Conservation (phyloP, 92 coral and sea anemone genomes). For the Epizoanthus rinbou region DNA sequence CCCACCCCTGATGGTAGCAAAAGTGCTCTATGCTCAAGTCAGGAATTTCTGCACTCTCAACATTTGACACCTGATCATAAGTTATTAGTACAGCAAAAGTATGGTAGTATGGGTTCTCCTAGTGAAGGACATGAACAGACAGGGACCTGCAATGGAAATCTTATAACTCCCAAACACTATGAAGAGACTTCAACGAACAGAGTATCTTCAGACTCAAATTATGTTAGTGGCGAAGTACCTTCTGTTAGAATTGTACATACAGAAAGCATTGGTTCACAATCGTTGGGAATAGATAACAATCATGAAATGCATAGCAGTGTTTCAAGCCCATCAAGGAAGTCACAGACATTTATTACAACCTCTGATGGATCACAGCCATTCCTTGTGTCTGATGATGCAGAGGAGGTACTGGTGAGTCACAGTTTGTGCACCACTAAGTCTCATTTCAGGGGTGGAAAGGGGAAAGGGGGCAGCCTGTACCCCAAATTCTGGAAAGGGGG, state of each 20-base stretch:
- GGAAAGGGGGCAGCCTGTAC: too few species aligned
- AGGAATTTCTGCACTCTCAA: background rate
- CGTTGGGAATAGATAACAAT: conserved; percentile 58
- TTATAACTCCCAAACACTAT: background rate
- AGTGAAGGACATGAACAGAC: conserved; percentile 5
- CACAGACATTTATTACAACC: conserved; percentile 44
- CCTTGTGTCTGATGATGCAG: conserved; percentile 4
- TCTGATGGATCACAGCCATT: conserved; percentile 34
- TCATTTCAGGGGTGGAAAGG: too few species aligned
- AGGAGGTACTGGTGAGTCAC: conserved; percentile 32
- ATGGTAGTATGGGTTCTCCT: conserved; percentile 11
- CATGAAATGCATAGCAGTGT: conserved; percentile 43
- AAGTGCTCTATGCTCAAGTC: background rate
- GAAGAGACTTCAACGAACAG: background rate
- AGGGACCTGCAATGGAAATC: background rate
- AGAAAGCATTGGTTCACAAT: conserved; percentile 46
- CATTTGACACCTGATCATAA: background rate
- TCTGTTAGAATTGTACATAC: conserved; percentile 17
- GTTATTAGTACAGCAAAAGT: background rate
- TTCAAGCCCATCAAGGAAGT: conserved; percentile 53
- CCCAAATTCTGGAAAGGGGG: too few species aligned
- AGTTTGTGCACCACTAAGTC: background rate
- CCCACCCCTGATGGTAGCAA: background rate
- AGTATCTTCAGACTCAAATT: background rate
- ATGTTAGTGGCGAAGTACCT: background rate